Base-by-base conservation (phyloP, 2,797 vertebrate species). In the Avahi laniger region DNA sequence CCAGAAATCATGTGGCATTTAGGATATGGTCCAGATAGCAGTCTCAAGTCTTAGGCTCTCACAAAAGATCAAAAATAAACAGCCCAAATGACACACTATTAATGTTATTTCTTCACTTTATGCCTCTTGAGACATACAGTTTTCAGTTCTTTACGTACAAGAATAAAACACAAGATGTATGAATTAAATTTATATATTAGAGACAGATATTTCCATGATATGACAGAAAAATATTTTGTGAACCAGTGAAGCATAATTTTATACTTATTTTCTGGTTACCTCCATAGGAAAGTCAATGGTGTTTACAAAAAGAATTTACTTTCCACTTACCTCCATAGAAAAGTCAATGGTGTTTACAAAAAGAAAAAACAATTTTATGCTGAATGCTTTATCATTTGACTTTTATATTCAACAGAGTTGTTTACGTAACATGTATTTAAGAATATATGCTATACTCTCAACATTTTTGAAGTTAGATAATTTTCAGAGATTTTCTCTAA, bases 381-480 rank as follows among this genome's bases (percentile, higher is more conserved):
- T 82, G 20, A 86, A 1, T n/a, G 7, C 1, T 43, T 61, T 67
- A 48, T 75, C 28, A 61, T 22, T 85, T 89, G 24, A 33, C 18
- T 96, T 83, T 73, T 57, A 79, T 8, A 26, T 89, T 18, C 57
- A 43, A 9, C 46, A 84, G 17, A 54, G 1, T 46, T 88, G 46
- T 70, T 95, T 91, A 70, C 69, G 7, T 80, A 84, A 92, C 1
- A 8, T 50, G 10, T 54, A 89, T 75, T 84, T 89, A 79, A 94
- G 54, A 93, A 67, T 87, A 80, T 17, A 81, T 20, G 59, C 5
- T 80, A 76, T 11, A 48, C 3, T 86, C 95, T 59, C 54, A 87
- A 81, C 59, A 89, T 78, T 89, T 91, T 82, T 82, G 2, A 93
- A 93, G 82, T 85, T 70, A 92, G 83, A 65, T 81, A 73, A 69